These are phyloP conservation scores for Drosophila picticornis DNA, from an alignment of 2,888 invertebrate species.

Conservation along the genomic window DNA sequence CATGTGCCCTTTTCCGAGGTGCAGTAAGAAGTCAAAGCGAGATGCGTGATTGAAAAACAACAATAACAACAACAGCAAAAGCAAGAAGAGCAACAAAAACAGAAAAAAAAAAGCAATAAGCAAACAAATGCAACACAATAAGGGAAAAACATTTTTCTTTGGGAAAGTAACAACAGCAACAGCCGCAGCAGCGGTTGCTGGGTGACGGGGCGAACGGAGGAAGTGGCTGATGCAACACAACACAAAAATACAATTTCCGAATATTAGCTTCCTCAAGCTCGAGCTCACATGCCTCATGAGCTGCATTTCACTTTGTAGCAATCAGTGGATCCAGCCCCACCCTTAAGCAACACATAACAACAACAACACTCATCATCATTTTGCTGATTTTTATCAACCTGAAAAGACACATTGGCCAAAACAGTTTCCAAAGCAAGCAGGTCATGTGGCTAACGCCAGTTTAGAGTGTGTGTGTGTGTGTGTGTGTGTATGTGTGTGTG, in stretches of 20 bases:
- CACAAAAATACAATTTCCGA: slow-evolving; percentile 46
- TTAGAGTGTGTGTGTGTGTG: not conserved
- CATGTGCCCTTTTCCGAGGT: slow-evolving; percentile 34
- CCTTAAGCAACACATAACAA: slow-evolving; percentile 11
- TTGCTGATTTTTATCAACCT: slow-evolving; percentile 13
- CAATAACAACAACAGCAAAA: slow-evolving; percentile 39
- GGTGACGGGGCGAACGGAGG: not conserved
- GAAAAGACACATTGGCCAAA: slow-evolving; percentile 32
- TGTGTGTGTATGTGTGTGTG: not conserved
- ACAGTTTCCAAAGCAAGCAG: slow-evolving; percentile 43
- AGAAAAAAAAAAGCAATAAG: slow-evolving; percentile 21
- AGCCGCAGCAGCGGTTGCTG: not conserved
- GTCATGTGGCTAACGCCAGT: slow-evolving; percentile 26
- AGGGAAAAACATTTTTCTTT: slow-evolving; percentile 34
- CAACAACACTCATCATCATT: slow-evolving; percentile 22
- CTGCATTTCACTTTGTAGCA: slow-evolving; percentile 30
- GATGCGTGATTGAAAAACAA: slow-evolving; percentile 76
- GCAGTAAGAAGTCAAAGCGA: slow-evolving; percentile 75
- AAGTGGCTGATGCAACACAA: not conserved
- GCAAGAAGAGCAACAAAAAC: slow-evolving; percentile 15
- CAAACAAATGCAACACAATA: slow-evolving; percentile 49
- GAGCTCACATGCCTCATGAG: not conserved
- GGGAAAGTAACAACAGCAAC: slow-evolving; percentile 7
- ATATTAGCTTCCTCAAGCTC: slow-evolving; percentile 37
- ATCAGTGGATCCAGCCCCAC: not conserved